These are phyloP conservation scores for Dicentrarchus labrax DNA, from an alignment of 2,113 vertebrate species.

Conservation along the genomic window DNA sequence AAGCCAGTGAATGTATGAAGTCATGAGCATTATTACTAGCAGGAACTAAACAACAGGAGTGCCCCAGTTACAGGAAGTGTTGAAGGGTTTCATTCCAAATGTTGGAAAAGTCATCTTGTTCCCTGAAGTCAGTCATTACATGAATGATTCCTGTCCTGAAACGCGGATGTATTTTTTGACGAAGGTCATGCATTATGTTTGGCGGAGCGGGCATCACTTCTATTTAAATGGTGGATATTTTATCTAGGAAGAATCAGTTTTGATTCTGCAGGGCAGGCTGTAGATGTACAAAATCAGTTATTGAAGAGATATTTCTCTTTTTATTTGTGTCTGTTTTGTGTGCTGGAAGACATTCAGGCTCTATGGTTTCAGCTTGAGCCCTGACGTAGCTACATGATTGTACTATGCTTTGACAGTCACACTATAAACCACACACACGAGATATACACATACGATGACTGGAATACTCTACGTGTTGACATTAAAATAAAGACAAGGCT, in stretches of 20 bases:
- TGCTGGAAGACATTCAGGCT: slow-evolving; percentile 45
- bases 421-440: slow-evolving; percentile 8
- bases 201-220: background rate
- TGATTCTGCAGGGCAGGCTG: slow-evolving; percentile 13
- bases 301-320: slow-evolving; percentile 14
- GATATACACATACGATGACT: slow-evolving; percentile 41
- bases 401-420: slow-evolving; percentile 49
- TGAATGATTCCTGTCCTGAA: slow-evolving; percentile 4
- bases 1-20: slow-evolving; percentile 51
- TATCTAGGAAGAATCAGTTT: slow-evolving; percentile 10
- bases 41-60: slow-evolving; percentile 20
- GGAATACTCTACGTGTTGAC: slow-evolving; percentile 50
- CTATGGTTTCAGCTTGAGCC: slow-evolving; percentile 35
- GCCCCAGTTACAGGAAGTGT: background rate
- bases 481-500: slow-evolving; percentile 13
- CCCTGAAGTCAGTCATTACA: slow-evolving; percentile 28
- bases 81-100: slow-evolving; percentile 4
- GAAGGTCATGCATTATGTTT: slow-evolving; percentile 4
- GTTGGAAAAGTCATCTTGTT: slow-evolving; percentile 20
- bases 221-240: slow-evolving; percentile 27
- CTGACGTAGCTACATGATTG: slow-evolving; percentile 44
- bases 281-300: slow-evolving; percentile 8
- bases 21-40: background rate
- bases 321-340: slow-evolving; percentile 26
- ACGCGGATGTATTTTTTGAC: slow-evolving; percentile 8